These are phyloP conservation scores for Manis crassicaudata DNA, from an alignment of 2,797 vertebrate genomes.

Conservation along the genomic window DNA sequence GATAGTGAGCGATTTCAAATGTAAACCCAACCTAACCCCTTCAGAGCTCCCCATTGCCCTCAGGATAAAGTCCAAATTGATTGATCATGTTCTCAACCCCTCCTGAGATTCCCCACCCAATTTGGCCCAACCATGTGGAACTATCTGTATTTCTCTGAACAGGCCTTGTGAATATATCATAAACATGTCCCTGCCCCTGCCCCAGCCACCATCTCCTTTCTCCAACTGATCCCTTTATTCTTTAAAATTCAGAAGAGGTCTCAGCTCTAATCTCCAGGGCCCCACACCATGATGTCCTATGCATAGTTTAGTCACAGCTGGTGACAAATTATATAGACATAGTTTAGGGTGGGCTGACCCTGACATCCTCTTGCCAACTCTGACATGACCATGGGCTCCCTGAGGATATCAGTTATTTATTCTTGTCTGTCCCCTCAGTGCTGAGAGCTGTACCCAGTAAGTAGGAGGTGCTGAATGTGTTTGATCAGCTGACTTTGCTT, in stretches of 20 bases:
- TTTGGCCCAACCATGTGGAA: not conserved
- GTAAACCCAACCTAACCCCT: not conserved
- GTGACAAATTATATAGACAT: not conserved
- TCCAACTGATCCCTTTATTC: not conserved
- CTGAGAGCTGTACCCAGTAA: not conserved
- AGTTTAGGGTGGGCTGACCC: not conserved
- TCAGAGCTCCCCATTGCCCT: not conserved
- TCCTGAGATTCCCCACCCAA: not conserved
- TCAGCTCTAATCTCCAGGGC: not conserved
- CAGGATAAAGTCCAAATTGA: not conserved
- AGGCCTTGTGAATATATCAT: not conserved
- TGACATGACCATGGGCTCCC: not conserved
- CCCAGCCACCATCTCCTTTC: not conserved
- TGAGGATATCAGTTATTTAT: not conserved
- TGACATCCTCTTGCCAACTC: not conserved
- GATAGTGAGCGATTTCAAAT: not conserved
- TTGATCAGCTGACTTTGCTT: not conserved
- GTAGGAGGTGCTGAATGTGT: not conserved
- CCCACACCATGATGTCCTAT: not conserved
- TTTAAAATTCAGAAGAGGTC: not conserved
- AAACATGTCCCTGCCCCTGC: not conserved
- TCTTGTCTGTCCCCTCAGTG: not conserved
- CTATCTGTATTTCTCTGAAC: not conserved
- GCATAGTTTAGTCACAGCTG: not conserved
- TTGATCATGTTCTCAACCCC: not conserved